Base-by-base conservation (phyloP, 2,113 vertebrate genomes). In the Progne subis region DNA sequence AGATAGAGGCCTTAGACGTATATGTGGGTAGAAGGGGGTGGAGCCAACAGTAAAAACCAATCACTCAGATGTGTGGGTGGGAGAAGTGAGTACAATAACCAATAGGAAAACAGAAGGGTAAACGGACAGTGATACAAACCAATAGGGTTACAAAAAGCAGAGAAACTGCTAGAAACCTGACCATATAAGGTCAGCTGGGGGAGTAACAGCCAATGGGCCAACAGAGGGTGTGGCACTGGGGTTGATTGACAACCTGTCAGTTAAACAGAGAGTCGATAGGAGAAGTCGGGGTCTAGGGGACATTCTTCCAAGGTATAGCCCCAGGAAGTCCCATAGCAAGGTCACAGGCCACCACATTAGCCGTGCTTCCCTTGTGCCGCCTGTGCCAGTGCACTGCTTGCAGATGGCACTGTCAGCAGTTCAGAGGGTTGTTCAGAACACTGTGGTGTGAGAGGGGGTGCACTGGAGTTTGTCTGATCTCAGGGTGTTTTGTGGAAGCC, bases 291-390 rank as follows among this genome's bases (percentile, higher is more conserved):
- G 55, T 9, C 19, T 14, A 5, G 32, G 55, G 55, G 55, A n/a
- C 32, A 9, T 57, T 57, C 3, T 32, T 56, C 29, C 31, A 12
- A 56, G 53, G 12, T 29, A 32, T 19, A 20, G 31, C 20, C 55
- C 55, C 13, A 37, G 37, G 37, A 37, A 37, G 37, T 37, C 37
- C 37, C 37, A 37, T n/a, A 9, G 31, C 32, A 23, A 32, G 32
- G 32, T 20, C 32, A 57, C 55, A 57, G 20, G 32, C 20, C 20
- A n/a, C 19, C 20, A 57, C 20, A 23, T 55, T 34, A 32, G 50
- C 0, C 0, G 23, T 47, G 49, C 20, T 41, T 29, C 60, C 50
- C 68, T 49, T 46, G 63, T 56, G 25, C 17, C 0, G 0, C 37
- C n/a, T 3, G 19, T 28, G 28, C 28, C 16, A 29, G 53, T 6